phyloP scores from a whole-genome alignment of 1,140 invertebrate species.

The Drosophila chauvacae region DNA sequence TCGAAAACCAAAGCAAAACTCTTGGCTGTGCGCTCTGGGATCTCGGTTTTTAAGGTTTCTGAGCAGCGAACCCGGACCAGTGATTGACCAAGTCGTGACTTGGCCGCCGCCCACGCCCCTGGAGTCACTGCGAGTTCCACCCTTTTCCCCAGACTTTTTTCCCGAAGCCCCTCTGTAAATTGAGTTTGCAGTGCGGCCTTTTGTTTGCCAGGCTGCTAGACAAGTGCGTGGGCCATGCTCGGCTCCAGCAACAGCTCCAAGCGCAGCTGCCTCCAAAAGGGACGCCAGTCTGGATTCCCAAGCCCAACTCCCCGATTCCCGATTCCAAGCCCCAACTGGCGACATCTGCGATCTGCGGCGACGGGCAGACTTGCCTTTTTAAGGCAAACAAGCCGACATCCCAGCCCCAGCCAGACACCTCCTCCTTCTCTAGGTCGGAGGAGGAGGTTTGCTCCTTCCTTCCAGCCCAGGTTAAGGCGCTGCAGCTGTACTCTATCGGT shows the following conservation, averaged over 20 bases:
- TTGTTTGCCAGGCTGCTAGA: constrained; percentile 55
- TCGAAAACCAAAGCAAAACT: constrained; percentile 2
- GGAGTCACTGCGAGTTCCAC: not conserved
- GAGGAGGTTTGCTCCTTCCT: constrained; percentile 2
- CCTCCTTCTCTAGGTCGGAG: constrained; percentile 17
- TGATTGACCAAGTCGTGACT: constrained; percentile 57
- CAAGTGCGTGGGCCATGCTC: constrained; percentile 70
- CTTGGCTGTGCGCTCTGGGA: no score
- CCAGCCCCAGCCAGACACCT: constrained; percentile 8
- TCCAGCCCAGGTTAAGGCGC: constrained; percentile 5
- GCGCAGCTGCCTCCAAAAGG: constrained; percentile 61
- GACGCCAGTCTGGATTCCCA: constrained; percentile 27
- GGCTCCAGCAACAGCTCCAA: not conserved
- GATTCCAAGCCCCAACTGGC: constrained; percentile 35
- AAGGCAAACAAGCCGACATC: constrained; percentile 68
- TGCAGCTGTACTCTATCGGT: constrained; percentile 52
- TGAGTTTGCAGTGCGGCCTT: constrained; percentile 58
- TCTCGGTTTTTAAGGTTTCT: not conserved
- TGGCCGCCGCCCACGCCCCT: constrained; percentile 26
- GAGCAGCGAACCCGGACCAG: not conserved
- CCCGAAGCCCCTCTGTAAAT: constrained; percentile 36
- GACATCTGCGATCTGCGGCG: constrained; percentile 72
- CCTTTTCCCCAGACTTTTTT: constrained; percentile 10
- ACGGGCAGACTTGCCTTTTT: constrained; percentile 55
- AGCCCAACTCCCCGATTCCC: constrained; percentile 9